Evolutionary conservation across 2,113 vertebrate species (phyloP).

Genomic region (Gambusia holbrooki): DNA sequence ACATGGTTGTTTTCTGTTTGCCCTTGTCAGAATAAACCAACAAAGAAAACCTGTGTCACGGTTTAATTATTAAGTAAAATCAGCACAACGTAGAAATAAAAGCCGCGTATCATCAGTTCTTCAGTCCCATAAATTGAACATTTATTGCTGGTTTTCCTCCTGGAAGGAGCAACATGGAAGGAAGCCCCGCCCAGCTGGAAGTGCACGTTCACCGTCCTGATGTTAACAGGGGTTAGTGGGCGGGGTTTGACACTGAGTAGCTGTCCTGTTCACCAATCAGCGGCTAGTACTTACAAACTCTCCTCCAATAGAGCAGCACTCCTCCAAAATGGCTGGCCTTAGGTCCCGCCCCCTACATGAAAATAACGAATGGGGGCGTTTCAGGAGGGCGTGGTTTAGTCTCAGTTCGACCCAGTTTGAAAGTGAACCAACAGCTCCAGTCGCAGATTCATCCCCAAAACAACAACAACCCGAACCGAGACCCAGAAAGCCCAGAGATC

Average conservation of each 20-base stretch:
- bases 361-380: conserved; percentile 47
- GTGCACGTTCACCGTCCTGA: too few species aligned
- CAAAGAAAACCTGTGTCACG: too few species aligned
- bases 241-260: not conserved
- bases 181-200: not conserved
- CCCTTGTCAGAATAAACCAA: too few species aligned
- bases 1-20: too few species aligned
- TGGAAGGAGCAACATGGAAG: not conserved
- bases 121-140: too few species aligned
- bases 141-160: too few species aligned
- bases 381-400: conserved; percentile 40
- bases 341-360: conserved; percentile 37
- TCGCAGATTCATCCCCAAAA: conserved; percentile 56
- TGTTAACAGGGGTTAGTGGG: not conserved
- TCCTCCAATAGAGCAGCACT: fast-evolving
- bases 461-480: conserved; percentile 58
- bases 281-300: not conserved
- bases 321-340: not conserved
- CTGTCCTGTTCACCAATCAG: not conserved
- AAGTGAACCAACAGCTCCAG: conserved; percentile 64
- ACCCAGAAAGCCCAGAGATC: conserved; percentile 6
- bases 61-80: too few species aligned
- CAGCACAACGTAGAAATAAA: too few species aligned
- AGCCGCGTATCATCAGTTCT: too few species aligned
- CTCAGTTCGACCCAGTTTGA: conserved; percentile 72